Evolutionary conservation across 1,140 invertebrate species (phyloP).

Genomic region (Callitettix versicolor): DNA sequence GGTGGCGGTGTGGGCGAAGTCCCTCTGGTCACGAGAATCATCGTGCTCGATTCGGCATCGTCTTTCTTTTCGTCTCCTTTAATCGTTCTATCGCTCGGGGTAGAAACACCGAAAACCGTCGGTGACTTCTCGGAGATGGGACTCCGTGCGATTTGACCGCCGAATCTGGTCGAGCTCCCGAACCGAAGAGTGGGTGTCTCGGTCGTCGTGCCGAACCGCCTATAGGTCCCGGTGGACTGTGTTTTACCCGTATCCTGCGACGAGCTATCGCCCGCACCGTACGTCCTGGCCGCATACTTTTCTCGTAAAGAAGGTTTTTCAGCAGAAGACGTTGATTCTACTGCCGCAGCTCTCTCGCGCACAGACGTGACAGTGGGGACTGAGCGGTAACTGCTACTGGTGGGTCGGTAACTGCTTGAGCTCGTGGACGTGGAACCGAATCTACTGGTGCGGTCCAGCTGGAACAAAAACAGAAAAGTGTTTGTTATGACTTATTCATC

Average conservation of each 20-base stretch:
- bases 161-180: conserved; percentile 22
- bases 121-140: conserved; percentile 24
- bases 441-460: conserved; percentile 11
- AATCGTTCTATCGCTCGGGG: neutral
- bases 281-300: conserved; percentile 9
- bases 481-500: too few species aligned
- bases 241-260: neutral
- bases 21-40: conserved; percentile 55
- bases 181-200: conserved; percentile 16
- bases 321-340: neutral
- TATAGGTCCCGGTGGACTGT: neutral
- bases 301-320: conserved; percentile 10
- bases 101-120: conserved; percentile 24
- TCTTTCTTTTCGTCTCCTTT: conserved; percentile 1
- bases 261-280: neutral
- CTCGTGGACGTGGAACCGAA: neutral
- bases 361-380: neutral
- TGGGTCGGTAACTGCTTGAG: neutral
- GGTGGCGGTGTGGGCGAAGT: conserved; percentile 64
- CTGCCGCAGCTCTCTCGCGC: neutral
- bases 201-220: neutral
- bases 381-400: conserved; percentile 8
- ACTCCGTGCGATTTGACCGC: conserved; percentile 22
- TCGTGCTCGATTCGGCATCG: conserved; percentile 10
- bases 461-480: too few species aligned